Evolutionary conservation across 1,140 invertebrate genomes (phyloP), one percentile per base, ranked within the genome.

Genomic region (Anthonomus grandis): DNA sequence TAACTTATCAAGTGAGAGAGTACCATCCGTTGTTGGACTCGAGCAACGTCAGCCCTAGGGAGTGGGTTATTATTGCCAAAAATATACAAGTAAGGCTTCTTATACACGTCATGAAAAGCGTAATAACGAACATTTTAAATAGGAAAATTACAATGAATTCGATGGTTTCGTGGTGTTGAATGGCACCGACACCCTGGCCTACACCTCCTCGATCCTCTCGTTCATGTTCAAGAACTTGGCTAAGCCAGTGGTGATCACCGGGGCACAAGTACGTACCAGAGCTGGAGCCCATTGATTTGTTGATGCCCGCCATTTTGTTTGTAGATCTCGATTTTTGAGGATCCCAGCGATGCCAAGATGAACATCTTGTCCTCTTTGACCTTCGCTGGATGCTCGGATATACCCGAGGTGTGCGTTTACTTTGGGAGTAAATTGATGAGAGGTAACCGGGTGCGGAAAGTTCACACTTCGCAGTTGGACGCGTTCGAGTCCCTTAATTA

Each of bases 91-190:
- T 93, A 54, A 5, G 45, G 17, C 1, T 23, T 41, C 12, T 45
- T 45, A 9, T 25, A 21, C 2, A 23, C 12, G 24, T 12, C 9
- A 9, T 17, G 1, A 31, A 4, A 15, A 45, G 10, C 22, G 25
- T 47, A 23, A n/a, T 46, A 9, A 10, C 45, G 3, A 21, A 45
- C 3, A 27, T 24, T 22, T 67, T 68, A 25, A n/a, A n/a, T 55
- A 71, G 70, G 44, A 58, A 34, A 54, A 62, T 17, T 69, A 69
- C 57, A 27, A 64, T 21, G 45, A 66, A 22, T 96, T 86, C 68
- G 92, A 97, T 72, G 95, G 94, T 0, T 99, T 98, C 72, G 91
- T 99, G 0, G 82, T 98, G 3, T 80, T 98, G 0, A 95, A 98
- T 69, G 96, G 96, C 10, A 98, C 96, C 0, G 96, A 99, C 74